Percentiles rank a stretch among this genome's conserved stretches.
These are phyloP conservation scores for Teleopsis dalmanni DNA, from an alignment of 1,140 invertebrate genomes.

Conservation along the genomic window DNA sequence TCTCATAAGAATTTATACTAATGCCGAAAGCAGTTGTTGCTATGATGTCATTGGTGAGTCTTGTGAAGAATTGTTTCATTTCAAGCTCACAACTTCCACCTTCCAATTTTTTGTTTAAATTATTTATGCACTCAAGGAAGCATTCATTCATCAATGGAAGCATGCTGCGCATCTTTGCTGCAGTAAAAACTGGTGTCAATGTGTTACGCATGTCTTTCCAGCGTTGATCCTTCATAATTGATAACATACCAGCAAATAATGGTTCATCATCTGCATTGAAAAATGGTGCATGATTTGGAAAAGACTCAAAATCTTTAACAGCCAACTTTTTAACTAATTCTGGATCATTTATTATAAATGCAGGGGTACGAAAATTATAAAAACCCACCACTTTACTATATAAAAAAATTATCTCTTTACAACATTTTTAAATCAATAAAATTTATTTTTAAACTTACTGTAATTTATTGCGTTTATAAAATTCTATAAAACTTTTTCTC, in stretches of 20 bases:
- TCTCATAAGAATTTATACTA: slow-evolving; percentile 44
- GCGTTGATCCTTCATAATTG: slow-evolving; percentile 49
- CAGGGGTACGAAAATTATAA: slow-evolving; percentile 48
- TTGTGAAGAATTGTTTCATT: slow-evolving; percentile 44
- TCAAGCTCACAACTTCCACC: slow-evolving; percentile 36
- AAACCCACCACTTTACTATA: slow-evolving; percentile 46
- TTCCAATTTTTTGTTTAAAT: slow-evolving; percentile 12
- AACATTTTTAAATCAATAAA: background rate
- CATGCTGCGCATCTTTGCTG: slow-evolving; percentile 52
- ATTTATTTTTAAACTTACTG: slow-evolving; percentile 21
- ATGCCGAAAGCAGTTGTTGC: slow-evolving; percentile 49
- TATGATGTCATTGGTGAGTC: slow-evolving; percentile 48
- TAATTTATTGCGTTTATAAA: slow-evolving; percentile 25
- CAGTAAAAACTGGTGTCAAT: slow-evolving; percentile 53
- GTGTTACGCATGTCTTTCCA: slow-evolving; percentile 52
- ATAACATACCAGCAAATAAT: slow-evolving; percentile 48
- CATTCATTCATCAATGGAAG: slow-evolving; percentile 45
- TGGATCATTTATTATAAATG: slow-evolving; percentile 52
- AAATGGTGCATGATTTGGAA: slow-evolving; percentile 50
- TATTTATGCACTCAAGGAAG: slow-evolving; percentile 23
- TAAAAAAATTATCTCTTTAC: background rate
- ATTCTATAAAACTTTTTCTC: slow-evolving; percentile 18
- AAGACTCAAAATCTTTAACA: slow-evolving; percentile 60
- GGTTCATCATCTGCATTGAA: slow-evolving; percentile 47
- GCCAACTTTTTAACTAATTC: slow-evolving; percentile 53